Evolutionary conservation across 2,113 vertebrate species (phyloP), one percentile per base, ranked within the genome.

Genomic region (Carassius carassius): DNA sequence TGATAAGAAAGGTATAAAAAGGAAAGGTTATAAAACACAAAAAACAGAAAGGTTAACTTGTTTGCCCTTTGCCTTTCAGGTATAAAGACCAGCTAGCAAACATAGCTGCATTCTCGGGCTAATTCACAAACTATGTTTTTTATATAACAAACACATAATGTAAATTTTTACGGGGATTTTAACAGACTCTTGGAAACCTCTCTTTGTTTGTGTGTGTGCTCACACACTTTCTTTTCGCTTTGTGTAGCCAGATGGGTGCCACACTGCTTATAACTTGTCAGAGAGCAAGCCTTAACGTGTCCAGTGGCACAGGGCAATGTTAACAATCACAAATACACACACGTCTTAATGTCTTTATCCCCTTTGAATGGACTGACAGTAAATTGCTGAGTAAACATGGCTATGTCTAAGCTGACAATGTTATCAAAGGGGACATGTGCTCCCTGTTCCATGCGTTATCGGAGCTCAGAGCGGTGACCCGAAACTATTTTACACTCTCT

Each of bases 21-120:
- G n/a, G n/a, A n/a, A n/a, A n/a, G n/a, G n/a, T n/a, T n/a, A n/a
- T n/a, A n/a, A n/a, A n/a, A n/a, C n/a, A n/a, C n/a, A n/a, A n/a
- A n/a, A n/a, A 93, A 92, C 90, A 86, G 91, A 90, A 90, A 11
- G 17, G 70, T 73, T 25, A 75, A 47, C 92, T 93, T 98, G 97
- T 97, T 95, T 96, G 93, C 94, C 93, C 94, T 94, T 92, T 90
- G 89, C 90, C 65, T 44, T 9, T 41, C 16, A 11, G 65, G 17
- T 19, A 58, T 32, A 54, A 62, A 9, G 63, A 16, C 14, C 29
- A 76, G 37, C 29, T 37, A 49, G 58, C 70, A 60, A 67, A 51
- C 81, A 25, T 25, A 69, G 41, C 25, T 17, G 54, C 6, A 37
- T 17, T 41, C 56, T 35, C 14, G 0, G 23, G 37, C 13, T 47